phyloP scores from a whole-genome alignment of 1,140 invertebrate genomes.

The Zaprionus capensis region DNA sequence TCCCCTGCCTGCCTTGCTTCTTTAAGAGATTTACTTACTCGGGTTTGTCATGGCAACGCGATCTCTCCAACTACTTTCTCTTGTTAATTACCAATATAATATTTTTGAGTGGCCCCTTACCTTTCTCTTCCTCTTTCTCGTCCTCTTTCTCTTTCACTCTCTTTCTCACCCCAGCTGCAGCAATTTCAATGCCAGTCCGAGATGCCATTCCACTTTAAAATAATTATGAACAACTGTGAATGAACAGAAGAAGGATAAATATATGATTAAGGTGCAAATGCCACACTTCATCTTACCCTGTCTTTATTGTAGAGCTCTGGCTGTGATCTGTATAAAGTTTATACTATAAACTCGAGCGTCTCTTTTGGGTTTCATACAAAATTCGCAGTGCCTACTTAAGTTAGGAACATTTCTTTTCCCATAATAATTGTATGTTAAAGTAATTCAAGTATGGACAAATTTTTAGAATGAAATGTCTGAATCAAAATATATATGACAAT shows the following conservation, averaged over 20 bases:
- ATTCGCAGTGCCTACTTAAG: too few relatives aligned
- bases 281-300: background rate
- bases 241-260: background rate
- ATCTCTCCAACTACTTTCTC: background rate
- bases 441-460: too few relatives aligned
- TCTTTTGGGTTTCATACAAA: too few relatives aligned
- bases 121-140: too few relatives aligned
- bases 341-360: background rate
- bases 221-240: background rate
- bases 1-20: background rate
- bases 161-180: background rate
- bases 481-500: too few relatives aligned
- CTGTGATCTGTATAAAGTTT: too few relatives aligned
- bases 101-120: background rate
- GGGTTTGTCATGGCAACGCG: background rate
- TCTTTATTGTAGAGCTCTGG: background rate
- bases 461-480: too few relatives aligned
- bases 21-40: background rate
- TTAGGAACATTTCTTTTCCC: too few relatives aligned
- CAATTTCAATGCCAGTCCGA: background rate
- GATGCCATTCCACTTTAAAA: background rate
- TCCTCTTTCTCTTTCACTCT: background rate
- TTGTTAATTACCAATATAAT: slow-evolving; percentile 1
- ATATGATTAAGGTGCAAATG: background rate
- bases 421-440: too few relatives aligned